These are phyloP conservation scores for Teleiodes luculella DNA, from an alignment of 2,888 invertebrate genomes.

Conservation along the genomic window DNA sequence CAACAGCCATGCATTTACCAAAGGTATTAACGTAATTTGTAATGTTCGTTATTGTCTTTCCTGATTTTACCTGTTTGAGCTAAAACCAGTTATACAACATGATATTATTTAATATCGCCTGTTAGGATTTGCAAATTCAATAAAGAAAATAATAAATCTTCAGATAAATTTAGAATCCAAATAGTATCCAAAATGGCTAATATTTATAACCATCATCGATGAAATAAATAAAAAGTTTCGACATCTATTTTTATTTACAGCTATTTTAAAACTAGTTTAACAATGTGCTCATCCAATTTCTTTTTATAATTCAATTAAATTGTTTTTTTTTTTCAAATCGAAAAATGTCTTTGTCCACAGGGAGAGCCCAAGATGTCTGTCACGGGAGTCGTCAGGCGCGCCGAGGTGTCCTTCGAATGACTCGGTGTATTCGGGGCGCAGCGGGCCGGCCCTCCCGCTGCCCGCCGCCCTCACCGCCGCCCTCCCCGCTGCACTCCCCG, in stretches of 20 bases:
- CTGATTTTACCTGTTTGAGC: not conserved
- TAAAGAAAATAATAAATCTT: not conserved
- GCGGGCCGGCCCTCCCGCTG: slow-evolving; percentile 68
- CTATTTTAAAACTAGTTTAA: slow-evolving; percentile 49
- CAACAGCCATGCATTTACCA: too few species aligned
- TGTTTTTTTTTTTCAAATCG: slow-evolving; percentile 39
- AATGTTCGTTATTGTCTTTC: not conserved
- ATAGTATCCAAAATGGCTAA: not conserved
- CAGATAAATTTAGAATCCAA: not conserved
- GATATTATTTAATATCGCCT: not conserved
- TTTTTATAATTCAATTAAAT: slow-evolving; percentile 37
- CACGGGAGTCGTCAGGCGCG: slow-evolving; percentile 87
- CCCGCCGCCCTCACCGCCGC: slow-evolving; percentile 82
- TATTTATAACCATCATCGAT: slow-evolving; percentile 11
- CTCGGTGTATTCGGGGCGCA: slow-evolving; percentile 85
- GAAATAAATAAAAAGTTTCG: slow-evolving; percentile 34
- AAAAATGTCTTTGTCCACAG: slow-evolving; percentile 79
- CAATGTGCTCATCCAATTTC: slow-evolving; percentile 28
- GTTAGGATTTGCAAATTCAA: not conserved
- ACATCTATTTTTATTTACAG: slow-evolving; percentile 34
- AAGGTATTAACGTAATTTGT: too few species aligned
- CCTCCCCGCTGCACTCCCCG: slow-evolving; percentile 83
- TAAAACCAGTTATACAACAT: not conserved
- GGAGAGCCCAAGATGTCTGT: slow-evolving; percentile 90
- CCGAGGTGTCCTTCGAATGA: slow-evolving; percentile 88